Evolutionary conservation across 2,888 invertebrate species (phyloP), one percentile per base, ranked within the genome.

Genomic region (Macropis europaea): DNA sequence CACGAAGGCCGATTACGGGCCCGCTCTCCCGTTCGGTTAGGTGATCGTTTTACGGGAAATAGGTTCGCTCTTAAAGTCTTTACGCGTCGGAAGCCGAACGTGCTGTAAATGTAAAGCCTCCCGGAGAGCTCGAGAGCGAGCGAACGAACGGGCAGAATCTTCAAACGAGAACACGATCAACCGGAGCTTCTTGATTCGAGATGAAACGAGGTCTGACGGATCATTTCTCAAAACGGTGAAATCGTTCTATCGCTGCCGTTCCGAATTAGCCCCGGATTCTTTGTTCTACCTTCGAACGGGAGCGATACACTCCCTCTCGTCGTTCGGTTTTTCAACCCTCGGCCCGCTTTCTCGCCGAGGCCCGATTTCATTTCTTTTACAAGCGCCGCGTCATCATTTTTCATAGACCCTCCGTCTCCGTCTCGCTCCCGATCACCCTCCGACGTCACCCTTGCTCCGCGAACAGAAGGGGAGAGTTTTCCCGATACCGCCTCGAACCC

Each of bases 371-470:
- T 89, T 89, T 86, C 86, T 86, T 86, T 86, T 86, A 83, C 85
- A 85, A 86, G 76, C 81, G 86, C 87, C 84, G 82, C 88, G 89
- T 89, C 88, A 89, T 89, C 89, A 88, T 89, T 89, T 89, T 89
- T 89, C 89, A 89, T 88, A 86, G 87, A 83, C 80, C 81, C n/a
- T n/a, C 82, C 63, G 45, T 28, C 34, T 22, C 32, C 28, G 57
- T 63, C 56, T 56, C 56, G 13, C 32, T 68, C 50, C 15, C 72
- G 42, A 17, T 59, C 36, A 15, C 38, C 26, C 53, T n/a, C 47
- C 74, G 43, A 60, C 52, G 28, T 26, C 32, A 45, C 50, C 48
- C 42, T 22, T n/a, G 63, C 67, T 73, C 36, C 42, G 34, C 68
- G 69, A 53, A 59, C 43, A 53, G n/a, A 68, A 67, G 77, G 79